Percentiles rank a stretch among this genome's conserved stretches.
Evolutionary conservation across 2,888 invertebrate genomes (phyloP).

Genomic region (Drosophila meridiana): DNA sequence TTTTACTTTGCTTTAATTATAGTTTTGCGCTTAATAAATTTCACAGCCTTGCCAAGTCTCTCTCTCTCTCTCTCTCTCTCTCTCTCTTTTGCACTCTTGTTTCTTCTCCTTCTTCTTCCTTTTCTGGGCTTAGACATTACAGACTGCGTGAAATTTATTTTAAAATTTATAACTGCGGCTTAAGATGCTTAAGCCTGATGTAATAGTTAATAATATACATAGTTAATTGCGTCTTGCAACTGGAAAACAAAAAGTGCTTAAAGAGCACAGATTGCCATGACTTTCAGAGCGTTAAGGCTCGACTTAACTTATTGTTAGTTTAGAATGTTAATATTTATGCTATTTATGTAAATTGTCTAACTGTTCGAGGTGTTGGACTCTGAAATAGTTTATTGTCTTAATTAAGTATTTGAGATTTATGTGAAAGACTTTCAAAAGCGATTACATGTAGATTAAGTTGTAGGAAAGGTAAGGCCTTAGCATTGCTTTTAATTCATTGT

Average conservation of each 20-base stretch:
- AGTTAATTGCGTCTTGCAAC: slow-evolving; percentile 36
- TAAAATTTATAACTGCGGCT: slow-evolving; percentile 53
- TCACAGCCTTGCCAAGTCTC: slow-evolving; percentile 58
- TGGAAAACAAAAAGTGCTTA: slow-evolving; percentile 12
- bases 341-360: slow-evolving; percentile 26
- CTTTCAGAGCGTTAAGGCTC: not conserved
- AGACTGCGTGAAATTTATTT: slow-evolving; percentile 57
- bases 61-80: slow-evolving; percentile 1
- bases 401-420: not conserved
- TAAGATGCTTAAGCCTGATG: slow-evolving; percentile 41
- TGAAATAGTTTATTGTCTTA: not conserved
- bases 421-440: not conserved
- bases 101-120: not conserved
- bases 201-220: slow-evolving; percentile 55
- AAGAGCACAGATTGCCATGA: not conserved
- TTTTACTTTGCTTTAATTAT: slow-evolving; percentile 80
- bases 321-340: slow-evolving; percentile 20
- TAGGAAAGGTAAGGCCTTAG: not conserved
- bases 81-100: not conserved
- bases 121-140: slow-evolving; percentile 8
- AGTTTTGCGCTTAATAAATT: slow-evolving; percentile 82
- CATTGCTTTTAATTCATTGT: not conserved
- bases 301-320: slow-evolving; percentile 3
- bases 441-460: not conserved
- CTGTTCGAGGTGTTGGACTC: slow-evolving; percentile 23